These are phyloP conservation scores for Trichopoda pennipes DNA, from an alignment of 2,888 invertebrate genomes.

Conservation along the genomic window DNA sequence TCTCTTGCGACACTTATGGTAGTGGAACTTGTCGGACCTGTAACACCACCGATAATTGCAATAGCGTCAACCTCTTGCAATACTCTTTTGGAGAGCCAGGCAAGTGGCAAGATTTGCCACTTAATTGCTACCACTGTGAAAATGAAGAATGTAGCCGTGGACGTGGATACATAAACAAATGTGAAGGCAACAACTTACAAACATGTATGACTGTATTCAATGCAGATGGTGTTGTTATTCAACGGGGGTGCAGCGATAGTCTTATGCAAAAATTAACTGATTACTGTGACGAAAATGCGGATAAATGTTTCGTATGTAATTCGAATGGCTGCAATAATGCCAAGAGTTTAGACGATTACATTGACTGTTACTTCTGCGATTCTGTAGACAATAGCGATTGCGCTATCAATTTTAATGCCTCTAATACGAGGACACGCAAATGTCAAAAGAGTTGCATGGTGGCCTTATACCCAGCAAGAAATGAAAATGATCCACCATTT, in stretches of 20 bases:
- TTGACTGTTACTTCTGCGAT: slow-evolving; percentile 77
- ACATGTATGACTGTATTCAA: slow-evolving; percentile 76
- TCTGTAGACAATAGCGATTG: slow-evolving; percentile 70
- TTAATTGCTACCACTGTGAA: slow-evolving; percentile 74
- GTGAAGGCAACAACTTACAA: slow-evolving; percentile 75
- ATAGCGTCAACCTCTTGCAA: slow-evolving; percentile 71
- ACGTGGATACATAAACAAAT: slow-evolving; percentile 58
- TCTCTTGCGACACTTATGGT: slow-evolving; percentile 71
- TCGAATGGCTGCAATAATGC: slow-evolving; percentile 77
- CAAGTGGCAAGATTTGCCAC: slow-evolving; percentile 77
- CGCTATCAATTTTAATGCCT: slow-evolving; percentile 51
- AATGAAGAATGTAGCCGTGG: slow-evolving; percentile 70
- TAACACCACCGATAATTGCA: slow-evolving; percentile 73
- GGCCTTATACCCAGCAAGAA: slow-evolving; percentile 75
- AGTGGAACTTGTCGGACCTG: slow-evolving; percentile 73
- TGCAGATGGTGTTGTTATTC: slow-evolving; percentile 69
- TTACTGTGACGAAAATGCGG: slow-evolving; percentile 73
- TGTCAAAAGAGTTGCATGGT: slow-evolving; percentile 76
- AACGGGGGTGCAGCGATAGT: slow-evolving; percentile 76
- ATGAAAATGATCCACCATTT: slow-evolving; percentile 72
- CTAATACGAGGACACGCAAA: slow-evolving; percentile 70
- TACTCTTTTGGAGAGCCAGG: slow-evolving; percentile 75
- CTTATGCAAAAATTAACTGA: slow-evolving; percentile 66
- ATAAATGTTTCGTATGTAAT: slow-evolving; percentile 74
- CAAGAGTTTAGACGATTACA: slow-evolving; percentile 68